These are phyloP conservation scores for Drosophila oshimai DNA, from an alignment of 1,140 invertebrate genomes.

Conservation along the genomic window DNA sequence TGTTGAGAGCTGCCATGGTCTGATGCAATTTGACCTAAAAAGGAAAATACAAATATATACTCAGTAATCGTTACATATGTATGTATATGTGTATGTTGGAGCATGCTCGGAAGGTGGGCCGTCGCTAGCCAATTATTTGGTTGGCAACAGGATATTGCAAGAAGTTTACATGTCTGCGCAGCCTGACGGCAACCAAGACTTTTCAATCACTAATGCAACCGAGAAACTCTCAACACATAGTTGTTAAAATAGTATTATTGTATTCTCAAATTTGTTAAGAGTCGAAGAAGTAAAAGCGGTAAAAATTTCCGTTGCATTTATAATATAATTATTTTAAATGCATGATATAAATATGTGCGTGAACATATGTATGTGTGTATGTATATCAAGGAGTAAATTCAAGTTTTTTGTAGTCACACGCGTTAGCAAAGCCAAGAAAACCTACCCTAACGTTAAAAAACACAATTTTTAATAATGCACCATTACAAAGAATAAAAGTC, in stretches of 20 bases:
- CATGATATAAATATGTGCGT: too few relatives aligned
- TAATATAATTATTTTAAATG: too few relatives aligned
- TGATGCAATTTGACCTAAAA: slow-evolving; percentile 29
- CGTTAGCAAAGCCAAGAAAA: too few relatives aligned
- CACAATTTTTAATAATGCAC: too few relatives aligned
- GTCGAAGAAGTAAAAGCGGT: too few relatives aligned
- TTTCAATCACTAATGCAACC: background rate
- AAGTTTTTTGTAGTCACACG: too few relatives aligned
- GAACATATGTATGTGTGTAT: too few relatives aligned
- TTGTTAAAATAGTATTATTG: background rate
- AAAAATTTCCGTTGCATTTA: too few relatives aligned
- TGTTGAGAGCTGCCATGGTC: background rate
- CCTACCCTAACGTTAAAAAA: too few relatives aligned
- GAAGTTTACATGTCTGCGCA: slow-evolving; percentile 6
- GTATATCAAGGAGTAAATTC: too few relatives aligned
- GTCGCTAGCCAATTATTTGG: slow-evolving; percentile 23
- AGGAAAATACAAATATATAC: slow-evolving; percentile 28
- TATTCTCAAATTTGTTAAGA: too few relatives aligned
- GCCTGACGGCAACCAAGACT: background rate
- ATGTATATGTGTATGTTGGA: background rate
- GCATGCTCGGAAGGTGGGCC: slow-evolving; percentile 16
- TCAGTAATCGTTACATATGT: slow-evolving; percentile 8
- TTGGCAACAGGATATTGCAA: slow-evolving; percentile 29
- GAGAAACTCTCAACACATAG: background rate
- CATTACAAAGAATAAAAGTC: too few relatives aligned